phyloP scores from a whole-genome alignment of 2,797 vertebrate species.

The Rhynchonycteris naso region DNA sequence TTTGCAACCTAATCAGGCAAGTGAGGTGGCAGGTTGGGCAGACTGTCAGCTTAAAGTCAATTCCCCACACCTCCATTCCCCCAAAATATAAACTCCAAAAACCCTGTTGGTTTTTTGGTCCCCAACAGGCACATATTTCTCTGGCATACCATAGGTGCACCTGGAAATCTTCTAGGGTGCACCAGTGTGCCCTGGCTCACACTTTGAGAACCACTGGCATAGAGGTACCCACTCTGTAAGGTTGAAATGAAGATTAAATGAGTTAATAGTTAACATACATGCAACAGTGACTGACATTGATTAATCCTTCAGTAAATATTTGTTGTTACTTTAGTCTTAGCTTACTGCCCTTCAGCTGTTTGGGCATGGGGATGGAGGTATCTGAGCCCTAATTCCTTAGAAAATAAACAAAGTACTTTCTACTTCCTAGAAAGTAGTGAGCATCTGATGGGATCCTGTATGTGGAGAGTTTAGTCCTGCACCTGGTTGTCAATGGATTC shows the following conservation, averaged over 20 bases:
- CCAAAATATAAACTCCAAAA: no score
- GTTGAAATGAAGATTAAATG: not conserved
- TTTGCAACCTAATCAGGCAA: no score
- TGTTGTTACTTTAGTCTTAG: not conserved
- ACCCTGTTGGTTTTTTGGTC: no score
- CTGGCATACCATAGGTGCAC: no score
- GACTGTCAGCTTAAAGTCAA: no score
- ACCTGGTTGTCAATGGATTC: not conserved
- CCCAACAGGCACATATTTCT: no score
- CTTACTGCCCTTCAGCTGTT: not conserved
- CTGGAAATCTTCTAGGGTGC: no score
- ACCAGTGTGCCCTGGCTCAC: no score
- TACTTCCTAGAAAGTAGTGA: not conserved
- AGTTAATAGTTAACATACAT: conserved; percentile 14
- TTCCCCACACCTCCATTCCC: no score
- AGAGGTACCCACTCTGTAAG: not conserved
- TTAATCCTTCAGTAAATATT: conserved; percentile 46
- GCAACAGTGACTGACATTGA: not conserved
- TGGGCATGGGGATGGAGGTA: not conserved
- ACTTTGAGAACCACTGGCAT: no score
- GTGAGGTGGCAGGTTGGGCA: no score
- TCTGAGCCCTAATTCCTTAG: not conserved
- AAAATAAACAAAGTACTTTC: not conserved
- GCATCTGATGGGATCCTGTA: not conserved
- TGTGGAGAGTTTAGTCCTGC: not conserved